These are phyloP conservation scores for Sebastes iracundus DNA, from an alignment of 2,797 vertebrate genomes.

Conservation along the genomic window DNA sequence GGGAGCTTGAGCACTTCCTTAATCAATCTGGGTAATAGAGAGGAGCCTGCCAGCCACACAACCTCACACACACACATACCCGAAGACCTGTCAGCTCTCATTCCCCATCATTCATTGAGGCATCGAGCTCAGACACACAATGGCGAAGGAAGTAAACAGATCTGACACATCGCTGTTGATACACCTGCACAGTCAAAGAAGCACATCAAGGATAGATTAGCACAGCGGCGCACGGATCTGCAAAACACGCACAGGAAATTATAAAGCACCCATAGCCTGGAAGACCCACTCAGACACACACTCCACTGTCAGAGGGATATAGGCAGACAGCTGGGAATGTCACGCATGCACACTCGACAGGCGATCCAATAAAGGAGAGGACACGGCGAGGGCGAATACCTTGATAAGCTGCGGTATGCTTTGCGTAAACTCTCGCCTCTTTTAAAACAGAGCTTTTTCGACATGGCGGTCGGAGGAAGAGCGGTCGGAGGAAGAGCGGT, in stretches of 20 bases:
- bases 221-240: background rate
- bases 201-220: conserved; percentile 55
- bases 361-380: conserved; percentile 56
- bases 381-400: conserved; percentile 50
- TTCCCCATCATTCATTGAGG: conserved; percentile 47
- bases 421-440: conserved; percentile 38
- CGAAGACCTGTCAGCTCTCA: conserved; percentile 64
- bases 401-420: conserved; percentile 47
- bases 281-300: conserved; percentile 1
- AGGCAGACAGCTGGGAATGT: conserved; percentile 73
- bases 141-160: conserved; percentile 54
- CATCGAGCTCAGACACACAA: conserved; percentile 36
- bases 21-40: conserved; percentile 78
- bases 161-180: conserved; percentile 56
- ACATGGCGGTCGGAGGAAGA: conserved; percentile 1
- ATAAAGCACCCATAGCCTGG: background rate
- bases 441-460: conserved; percentile 20
- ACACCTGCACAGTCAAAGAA: conserved; percentile 49
- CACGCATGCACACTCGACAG: conserved; percentile 52
- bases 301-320: conserved; percentile 40
- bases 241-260: conserved; percentile 39
- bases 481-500: background rate
- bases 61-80: conserved; percentile 13
- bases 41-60: conserved; percentile 45
- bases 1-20: conserved; percentile 76